A percentile compares a stretch with the other conserved stretches of the same genome.
Evolutionary conservation across 2,888 invertebrate genomes (phyloP).

Genomic region (Julus scandinavius): DNA sequence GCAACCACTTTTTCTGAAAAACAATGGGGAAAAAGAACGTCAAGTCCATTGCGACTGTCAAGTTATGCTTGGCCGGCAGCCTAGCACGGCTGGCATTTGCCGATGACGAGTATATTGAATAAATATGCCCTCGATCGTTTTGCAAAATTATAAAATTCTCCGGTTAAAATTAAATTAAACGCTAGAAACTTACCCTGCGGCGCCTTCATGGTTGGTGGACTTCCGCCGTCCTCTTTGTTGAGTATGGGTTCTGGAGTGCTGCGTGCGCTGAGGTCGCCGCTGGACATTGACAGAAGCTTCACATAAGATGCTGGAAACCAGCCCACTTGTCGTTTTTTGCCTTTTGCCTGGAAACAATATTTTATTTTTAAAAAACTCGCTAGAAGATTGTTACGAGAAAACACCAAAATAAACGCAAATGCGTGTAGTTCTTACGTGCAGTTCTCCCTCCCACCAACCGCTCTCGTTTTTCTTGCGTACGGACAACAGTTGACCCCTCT

Average conservation of each 20-base stretch:
- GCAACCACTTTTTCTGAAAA: slow-evolving; percentile 85
- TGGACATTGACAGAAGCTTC: slow-evolving; percentile 70
- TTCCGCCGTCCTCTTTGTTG: slow-evolving; percentile 33
- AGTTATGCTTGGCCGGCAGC: too few species aligned
- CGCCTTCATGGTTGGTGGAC: neutral
- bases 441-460: slow-evolving; percentile 99
- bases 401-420: too few species aligned
- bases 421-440: slow-evolving; percentile 74
- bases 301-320: slow-evolving; percentile 99
- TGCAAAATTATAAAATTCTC: too few species aligned
- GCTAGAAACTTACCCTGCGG: neutral
- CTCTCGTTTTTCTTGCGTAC: slow-evolving; percentile 96
- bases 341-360: slow-evolving; percentile 69
- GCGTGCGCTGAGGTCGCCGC: slow-evolving; percentile 62
- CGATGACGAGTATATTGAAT: too few species aligned
- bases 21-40: neutral
- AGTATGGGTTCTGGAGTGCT: slow-evolving; percentile 64
- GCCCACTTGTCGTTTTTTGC: slow-evolving; percentile 90
- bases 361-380: neutral
- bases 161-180: too few species aligned
- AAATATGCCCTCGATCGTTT: too few species aligned
- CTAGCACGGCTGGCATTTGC: too few species aligned
- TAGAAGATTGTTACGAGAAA: too few species aligned
- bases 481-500: slow-evolving; percentile 91
- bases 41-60: too few species aligned